Conservation (phyloP, 2,888 invertebrate species). For the Automeris io region DNA sequence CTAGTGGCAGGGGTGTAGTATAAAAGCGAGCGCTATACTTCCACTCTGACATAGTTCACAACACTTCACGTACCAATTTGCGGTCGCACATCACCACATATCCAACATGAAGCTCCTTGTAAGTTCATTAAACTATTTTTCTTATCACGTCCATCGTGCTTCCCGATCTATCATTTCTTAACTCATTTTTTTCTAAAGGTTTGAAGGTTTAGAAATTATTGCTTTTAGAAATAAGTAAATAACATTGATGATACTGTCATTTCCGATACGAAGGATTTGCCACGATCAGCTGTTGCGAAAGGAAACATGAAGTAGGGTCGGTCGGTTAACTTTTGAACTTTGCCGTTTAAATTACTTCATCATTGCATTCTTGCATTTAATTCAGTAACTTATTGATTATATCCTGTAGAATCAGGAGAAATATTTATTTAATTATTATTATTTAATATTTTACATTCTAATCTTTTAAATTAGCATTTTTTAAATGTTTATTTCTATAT, state of each 20-base stretch:
- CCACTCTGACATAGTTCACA: conserved; percentile 73
- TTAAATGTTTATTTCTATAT: not conserved
- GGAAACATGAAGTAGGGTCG: conserved; percentile 49
- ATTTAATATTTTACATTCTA: not conserved
- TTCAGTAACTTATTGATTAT: conserved; percentile 25
- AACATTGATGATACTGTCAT: conserved; percentile 20
- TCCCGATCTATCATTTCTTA: conserved; percentile 14
- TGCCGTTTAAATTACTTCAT: conserved; percentile 50
- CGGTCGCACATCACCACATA: conserved; percentile 45
- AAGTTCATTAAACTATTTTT: conserved; percentile 43
- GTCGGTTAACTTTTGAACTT: conserved; percentile 53
- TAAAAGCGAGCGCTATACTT: conserved; percentile 68
- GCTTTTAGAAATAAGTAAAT: not conserved
- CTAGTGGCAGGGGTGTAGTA: conserved; percentile 74
- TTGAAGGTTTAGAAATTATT: not conserved
- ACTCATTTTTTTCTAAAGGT: not conserved
- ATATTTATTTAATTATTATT: not conserved
- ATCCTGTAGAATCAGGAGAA: conserved; percentile 15
- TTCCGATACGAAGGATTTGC: conserved; percentile 35
- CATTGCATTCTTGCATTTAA: conserved; percentile 46
- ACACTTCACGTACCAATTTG: conserved; percentile 55
- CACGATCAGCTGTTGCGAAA: conserved; percentile 48
- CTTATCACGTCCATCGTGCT: conserved; percentile 15
- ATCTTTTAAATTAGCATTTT: not conserved
- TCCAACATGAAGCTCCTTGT: conserved; percentile 70